Percentiles rank a stretch among this genome's conserved stretches.
Evolutionary conservation across 2,888 invertebrate genomes (phyloP).

Genomic region (Ophion costatus): DNA sequence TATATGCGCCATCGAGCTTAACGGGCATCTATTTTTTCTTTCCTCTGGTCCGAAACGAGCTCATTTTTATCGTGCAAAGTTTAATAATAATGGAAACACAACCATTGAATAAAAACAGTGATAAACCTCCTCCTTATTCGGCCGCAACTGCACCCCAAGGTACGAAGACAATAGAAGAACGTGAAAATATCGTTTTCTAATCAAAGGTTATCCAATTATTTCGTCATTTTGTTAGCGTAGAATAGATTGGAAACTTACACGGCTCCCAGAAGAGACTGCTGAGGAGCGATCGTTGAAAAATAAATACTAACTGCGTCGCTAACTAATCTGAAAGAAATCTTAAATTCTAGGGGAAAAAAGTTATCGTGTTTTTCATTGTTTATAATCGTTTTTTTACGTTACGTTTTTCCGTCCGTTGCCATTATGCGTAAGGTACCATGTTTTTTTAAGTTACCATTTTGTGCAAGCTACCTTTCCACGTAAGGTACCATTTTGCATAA

Average conservation of each 20-base stretch:
- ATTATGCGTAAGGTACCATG: too few relatives aligned
- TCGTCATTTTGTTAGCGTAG: constrained; percentile 2
- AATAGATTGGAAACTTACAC: background rate
- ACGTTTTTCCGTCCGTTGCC: too few relatives aligned
- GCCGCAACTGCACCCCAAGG: constrained; percentile 71
- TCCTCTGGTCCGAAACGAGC: background rate
- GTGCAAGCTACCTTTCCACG: too few relatives aligned
- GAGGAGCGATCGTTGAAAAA: background rate
- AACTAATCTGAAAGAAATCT: background rate
- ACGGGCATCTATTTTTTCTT: constrained; percentile 23
- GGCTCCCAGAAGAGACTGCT: background rate
- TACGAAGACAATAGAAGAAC: constrained; percentile 50
- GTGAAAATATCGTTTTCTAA: constrained; percentile 7
- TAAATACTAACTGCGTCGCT: background rate
- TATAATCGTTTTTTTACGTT: background rate
- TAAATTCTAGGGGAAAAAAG: background rate
- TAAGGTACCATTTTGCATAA: background rate
- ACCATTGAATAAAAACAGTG: constrained; percentile 69
- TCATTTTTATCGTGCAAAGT: constrained; percentile 20
- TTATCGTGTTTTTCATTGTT: background rate
- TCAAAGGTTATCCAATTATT: constrained; percentile 43
- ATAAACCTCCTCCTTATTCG: constrained; percentile 75
- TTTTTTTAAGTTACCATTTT: too few relatives aligned
- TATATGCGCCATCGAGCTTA: constrained; percentile 14
- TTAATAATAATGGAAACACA: constrained; percentile 72